Percentiles rank a stretch among this genome's conserved stretches.
phyloP scores from a whole-genome alignment of 2,797 vertebrate species.

The Loris lydekkerianus region DNA sequence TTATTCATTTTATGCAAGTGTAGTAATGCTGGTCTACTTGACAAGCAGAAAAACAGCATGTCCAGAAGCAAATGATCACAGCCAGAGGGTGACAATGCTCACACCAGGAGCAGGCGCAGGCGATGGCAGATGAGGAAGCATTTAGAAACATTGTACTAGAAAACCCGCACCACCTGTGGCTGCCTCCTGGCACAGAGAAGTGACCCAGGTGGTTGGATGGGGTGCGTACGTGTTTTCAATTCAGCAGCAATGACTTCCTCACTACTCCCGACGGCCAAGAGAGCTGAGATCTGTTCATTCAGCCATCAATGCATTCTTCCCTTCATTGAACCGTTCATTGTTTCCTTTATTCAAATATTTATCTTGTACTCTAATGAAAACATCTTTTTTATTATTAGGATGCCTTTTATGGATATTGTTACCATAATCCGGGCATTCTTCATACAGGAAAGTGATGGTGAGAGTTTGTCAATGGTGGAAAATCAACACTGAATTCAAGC shows the following conservation, averaged over 20 bases:
- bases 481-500: slow-evolving; percentile 31
- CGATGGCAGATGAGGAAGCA: background rate
- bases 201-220: slow-evolving; percentile 51
- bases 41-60: slow-evolving; percentile 77
- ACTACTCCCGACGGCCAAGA: background rate
- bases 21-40: slow-evolving; percentile 79
- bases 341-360: slow-evolving; percentile 42
- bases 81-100: background rate
- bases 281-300: background rate
- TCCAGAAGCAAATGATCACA: slow-evolving; percentile 64
- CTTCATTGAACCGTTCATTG: background rate
- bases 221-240: background rate
- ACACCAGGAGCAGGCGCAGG: background rate
- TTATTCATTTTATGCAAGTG: slow-evolving; percentile 86
- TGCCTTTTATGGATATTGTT: background rate
- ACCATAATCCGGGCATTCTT: slow-evolving; percentile 14
- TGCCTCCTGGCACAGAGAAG: slow-evolving; percentile 30
- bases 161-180: slow-evolving; percentile 61
- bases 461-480: background rate
- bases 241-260: background rate
- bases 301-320: background rate
- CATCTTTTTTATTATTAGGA: background rate
- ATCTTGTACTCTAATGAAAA: background rate
- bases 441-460: background rate
- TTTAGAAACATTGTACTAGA: slow-evolving; percentile 33